Base-by-base conservation (phyloP, 2,888 invertebrate species). In the Dyspetes luteomarginatus region DNA sequence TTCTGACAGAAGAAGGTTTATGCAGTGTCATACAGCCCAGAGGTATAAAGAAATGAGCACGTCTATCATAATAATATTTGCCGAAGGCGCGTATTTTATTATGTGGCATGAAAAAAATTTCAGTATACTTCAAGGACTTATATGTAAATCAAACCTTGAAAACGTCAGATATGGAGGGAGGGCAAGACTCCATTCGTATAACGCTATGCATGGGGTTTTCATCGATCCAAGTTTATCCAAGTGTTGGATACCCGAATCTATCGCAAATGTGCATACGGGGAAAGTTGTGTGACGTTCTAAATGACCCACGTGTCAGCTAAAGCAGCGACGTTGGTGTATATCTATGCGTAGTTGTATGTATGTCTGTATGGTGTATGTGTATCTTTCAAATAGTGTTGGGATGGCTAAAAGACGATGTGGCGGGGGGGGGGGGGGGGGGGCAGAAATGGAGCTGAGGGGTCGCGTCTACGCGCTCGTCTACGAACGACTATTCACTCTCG, bases 401-500 rank as follows among this genome's bases (percentile, higher is more conserved):
- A 50, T 64, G 58, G 64, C 69, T 65, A 73, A 73, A 74, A 56
- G 77, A 65, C 30, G 68, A 19, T 12, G 45, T 17, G 24, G 43
- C 24, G 26, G 48, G 4, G 48, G 24, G 24, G 43, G 41, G 26
- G 48, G 4, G 48, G 45, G 17, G 50, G 52, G 36, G 48, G 43
- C 28, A 12, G 36, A 36, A 36, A 4, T 12, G 36, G 36, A 45
- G 36, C 2, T 36, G 36, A 17, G 4, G 48, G 45, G 64, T 73
- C 43, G 64, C 64, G 69, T 69, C 69, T 75, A 76, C 76, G 72
- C 56, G 67, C 68, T 26, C 43, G 62, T 73, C 60, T 50, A 56
- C 62, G 75, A 56, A 45, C 77, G 69, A 84, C 79, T 83, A 84
- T 85, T 86, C 81, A 81, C 81, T 81, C 78, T 76, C 75, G 56